Evolutionary conservation across 1,140 invertebrate genomes (phyloP), one percentile per base, ranked within the genome.

Genomic region (Aphelinus atriplicis): DNA sequence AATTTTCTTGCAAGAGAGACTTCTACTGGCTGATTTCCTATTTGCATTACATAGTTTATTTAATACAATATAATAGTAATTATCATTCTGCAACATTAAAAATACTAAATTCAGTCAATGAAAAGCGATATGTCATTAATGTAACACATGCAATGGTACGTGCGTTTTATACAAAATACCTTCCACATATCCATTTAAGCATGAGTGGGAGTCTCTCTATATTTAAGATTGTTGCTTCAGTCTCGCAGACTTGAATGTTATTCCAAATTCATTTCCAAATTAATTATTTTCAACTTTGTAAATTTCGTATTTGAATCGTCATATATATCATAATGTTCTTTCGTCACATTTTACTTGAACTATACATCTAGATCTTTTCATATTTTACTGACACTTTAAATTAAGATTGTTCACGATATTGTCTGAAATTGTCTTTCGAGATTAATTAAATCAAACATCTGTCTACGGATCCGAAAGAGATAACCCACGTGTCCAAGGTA

Each of bases 401-500:
- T 26, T 26, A 26, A 26, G 26, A 26, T 26, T 26, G 26, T 26
- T 26, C 26, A 26, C 26, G 26, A 61, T 73, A 53, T 47, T 61
- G 45, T 60, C 43, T 61, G 53, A 67, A 64, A 60, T 67, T 55
- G 50, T 43, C 50, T 3, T 53, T 67, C 48, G 64, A 53, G 0
- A 47, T 60, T 26, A 26, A 9, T 42, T 73, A 43, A 78, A 10
- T 57, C 58, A 53, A 69, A 68, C 51, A 77, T 63, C 62, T 64
- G 73, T 78, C 75, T 71, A 4, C 62, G 63, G 60, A 67, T 78
- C 72, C 73, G 42, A 58, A 58, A 76, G 51, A 78, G n/a, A 75
- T 60, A 79, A 78, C 74, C 76, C 77, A 75, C 60, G 68, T 58
- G 66, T 60, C 76, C 75, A 79, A 80, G 78, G 79, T 45, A 76